Percentiles rank a stretch among this genome's conserved stretches.
Evolutionary conservation across 2,888 invertebrate genomes (phyloP).

Genomic region (Allacma fusca): DNA sequence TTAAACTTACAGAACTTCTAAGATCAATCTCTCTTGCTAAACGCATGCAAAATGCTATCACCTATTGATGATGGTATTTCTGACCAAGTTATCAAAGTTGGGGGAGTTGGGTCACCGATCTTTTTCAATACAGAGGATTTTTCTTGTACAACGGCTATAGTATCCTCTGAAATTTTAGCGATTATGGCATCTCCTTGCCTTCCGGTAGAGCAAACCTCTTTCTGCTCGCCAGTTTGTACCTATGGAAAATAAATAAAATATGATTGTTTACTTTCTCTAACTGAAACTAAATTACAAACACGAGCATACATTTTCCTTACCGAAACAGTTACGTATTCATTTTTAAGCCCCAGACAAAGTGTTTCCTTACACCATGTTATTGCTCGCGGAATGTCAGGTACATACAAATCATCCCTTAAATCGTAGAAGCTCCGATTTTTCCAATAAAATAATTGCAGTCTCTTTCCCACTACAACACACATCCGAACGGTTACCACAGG

Average conservation of each 20-base stretch:
- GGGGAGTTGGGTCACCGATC: conserved; percentile 72
- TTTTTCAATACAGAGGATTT: conserved; percentile 86
- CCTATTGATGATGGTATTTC: conserved; percentile 77
- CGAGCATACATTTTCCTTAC: conserved; percentile 66
- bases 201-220: conserved; percentile 86
- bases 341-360: conserved; percentile 86
- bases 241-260: conserved; percentile 31
- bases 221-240: conserved; percentile 69
- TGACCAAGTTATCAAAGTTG: conserved; percentile 79
- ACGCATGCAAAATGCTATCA: conserved; percentile 63
- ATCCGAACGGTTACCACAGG: conserved; percentile 72
- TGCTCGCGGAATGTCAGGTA: conserved; percentile 81
- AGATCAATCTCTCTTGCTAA: not conserved
- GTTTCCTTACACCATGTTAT: conserved; percentile 84
- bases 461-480: conserved; percentile 86
- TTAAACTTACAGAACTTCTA: conserved; percentile 20
- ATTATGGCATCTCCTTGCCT: conserved; percentile 84
- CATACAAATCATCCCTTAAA: conserved; percentile 74
- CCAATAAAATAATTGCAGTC: conserved; percentile 87
- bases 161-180: conserved; percentile 76
- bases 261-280: not conserved
- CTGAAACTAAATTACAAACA: conserved; percentile 8
- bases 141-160: conserved; percentile 86
- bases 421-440: conserved; percentile 83
- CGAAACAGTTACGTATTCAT: conserved; percentile 80